Percentiles rank a stretch among this genome's conserved stretches.
phyloP scores from a whole-genome alignment of 2,113 vertebrate species.

The Himantopus leucocephalus region DNA sequence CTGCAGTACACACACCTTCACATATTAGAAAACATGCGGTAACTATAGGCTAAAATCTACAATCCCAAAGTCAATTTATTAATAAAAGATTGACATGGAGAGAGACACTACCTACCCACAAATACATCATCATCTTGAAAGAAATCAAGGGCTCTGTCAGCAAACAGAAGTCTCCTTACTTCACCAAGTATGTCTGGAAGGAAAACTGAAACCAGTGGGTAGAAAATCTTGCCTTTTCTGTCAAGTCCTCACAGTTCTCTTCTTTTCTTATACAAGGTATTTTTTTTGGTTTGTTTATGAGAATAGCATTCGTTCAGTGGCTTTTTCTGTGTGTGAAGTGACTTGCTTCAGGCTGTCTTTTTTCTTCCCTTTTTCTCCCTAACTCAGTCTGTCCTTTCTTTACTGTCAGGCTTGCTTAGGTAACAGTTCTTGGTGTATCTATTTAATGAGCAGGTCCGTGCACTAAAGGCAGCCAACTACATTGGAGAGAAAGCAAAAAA shows the following conservation, averaged over 20 bases:
- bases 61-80: constrained; percentile 65
- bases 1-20: constrained; percentile 53
- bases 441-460: constrained; percentile 83
- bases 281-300: constrained; percentile 79
- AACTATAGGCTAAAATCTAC: constrained; percentile 49
- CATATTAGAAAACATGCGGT: constrained; percentile 23
- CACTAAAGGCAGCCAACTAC: constrained; percentile 77
- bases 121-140: constrained; percentile 93
- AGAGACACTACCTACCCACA: constrained; percentile 88
- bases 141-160: constrained; percentile 79
- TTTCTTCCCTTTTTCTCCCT: constrained; percentile 61
- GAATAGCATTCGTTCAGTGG: constrained; percentile 78
- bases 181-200: constrained; percentile 83
- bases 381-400: constrained; percentile 64
- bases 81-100: constrained; percentile 74
- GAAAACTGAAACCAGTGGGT: constrained; percentile 78
- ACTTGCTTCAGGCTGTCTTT: constrained; percentile 78
- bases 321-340: constrained; percentile 78
- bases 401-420: constrained; percentile 79
- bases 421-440: constrained; percentile 82
- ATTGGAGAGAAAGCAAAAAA: constrained; percentile 44
- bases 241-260: constrained; percentile 79
- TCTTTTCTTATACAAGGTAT: constrained; percentile 70
- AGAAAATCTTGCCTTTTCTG: constrained; percentile 80
- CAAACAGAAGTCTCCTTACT: constrained; percentile 81